Base-by-base conservation (phyloP, 1,140 invertebrate species). In the Stegodyphus mimosarum region DNA sequence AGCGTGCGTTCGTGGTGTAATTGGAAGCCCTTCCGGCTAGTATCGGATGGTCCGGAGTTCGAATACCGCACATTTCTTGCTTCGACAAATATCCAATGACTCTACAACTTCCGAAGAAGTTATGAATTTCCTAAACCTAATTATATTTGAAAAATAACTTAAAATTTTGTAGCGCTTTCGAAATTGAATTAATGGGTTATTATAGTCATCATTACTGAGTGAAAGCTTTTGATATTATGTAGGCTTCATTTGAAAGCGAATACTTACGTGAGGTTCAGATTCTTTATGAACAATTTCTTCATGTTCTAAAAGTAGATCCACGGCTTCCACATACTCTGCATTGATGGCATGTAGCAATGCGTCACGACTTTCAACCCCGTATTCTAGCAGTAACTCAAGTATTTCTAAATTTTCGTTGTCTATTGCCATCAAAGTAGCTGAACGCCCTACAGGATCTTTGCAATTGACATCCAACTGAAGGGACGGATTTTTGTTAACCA, bases 331-430 rank as follows among this genome's bases (percentile, higher is more conserved):
- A 91, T 99, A 99, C 91, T 99, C 97, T 90, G 99, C 97, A 79
- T 95, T 97, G 88, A 99, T 99, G 81, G 98, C 97, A 89, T 99
- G 97, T 75, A 99, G 92, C 11, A 99, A 93, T 0, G 97, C 96
- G 91, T 99, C 97, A 88, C 96, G 95, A 0, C 96, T 98, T 90
- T 97, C 94, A 55, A 95, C 94, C 88, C 88, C 94, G 89, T 95
- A 93, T 90, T 96, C 94, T 80, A 99, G 94, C 85, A 99, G 92
- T 78, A 99, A 91, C 89, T 99, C 97, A 11, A 99, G 96, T 97
- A 99, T 99, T 91, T 99, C 98, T 85, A 99, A 93, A 91, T 99
- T 99, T 92, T 99, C 98, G 92, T 99, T 99, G 92, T 99, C 98
- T 87, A 99, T 99, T 80, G 98, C 97, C 95, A 98, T 98, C 74